Evolutionary conservation across 92 coral and sea anemone genomes (phyloP).

Genomic region (Zoanthus sociatus): DNA sequence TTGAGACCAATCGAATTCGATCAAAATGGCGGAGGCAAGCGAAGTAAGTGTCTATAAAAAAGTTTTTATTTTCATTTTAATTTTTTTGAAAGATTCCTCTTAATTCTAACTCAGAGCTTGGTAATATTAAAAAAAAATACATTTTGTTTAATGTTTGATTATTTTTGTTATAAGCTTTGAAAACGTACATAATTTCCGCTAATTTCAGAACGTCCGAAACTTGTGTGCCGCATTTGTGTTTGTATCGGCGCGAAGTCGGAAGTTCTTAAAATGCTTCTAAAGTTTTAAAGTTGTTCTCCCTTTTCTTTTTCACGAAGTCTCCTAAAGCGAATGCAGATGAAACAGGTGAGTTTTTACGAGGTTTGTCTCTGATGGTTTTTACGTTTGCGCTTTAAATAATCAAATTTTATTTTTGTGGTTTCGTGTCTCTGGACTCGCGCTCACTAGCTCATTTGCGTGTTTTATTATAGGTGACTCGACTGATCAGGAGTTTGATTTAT

Average conservation of each 20-base stretch:
- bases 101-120: neutral
- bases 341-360: constrained; percentile 53
- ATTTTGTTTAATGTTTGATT: neutral
- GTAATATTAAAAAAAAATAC: neutral
- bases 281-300: constrained; percentile 20
- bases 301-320: constrained; percentile 61
- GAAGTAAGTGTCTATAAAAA: constrained; percentile 76
- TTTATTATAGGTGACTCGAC: constrained; percentile 75
- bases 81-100: constrained; percentile 13
- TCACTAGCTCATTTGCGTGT: neutral
- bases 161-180: neutral
- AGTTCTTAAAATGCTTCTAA: neutral
- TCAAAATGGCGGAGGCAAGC: constrained; percentile 96
- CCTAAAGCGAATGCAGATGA: constrained; percentile 76
- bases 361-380: neutral
- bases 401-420: constrained; percentile 16
- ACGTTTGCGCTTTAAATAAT: neutral
- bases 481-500: constrained; percentile 94
- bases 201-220: constrained; percentile 37
- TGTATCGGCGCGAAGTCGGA: constrained; percentile 44
- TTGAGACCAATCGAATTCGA: constrained; percentile 50
- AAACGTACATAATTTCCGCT: constrained; percentile 24
- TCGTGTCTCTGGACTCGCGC: neutral
- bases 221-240: constrained; percentile 32
- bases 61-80: constrained; percentile 48